A percentile compares a stretch with the other conserved stretches of the same genome.
These are phyloP conservation scores for Gallinago undulata DNA, from an alignment of 2,113 vertebrate genomes.

Conservation along the genomic window DNA sequence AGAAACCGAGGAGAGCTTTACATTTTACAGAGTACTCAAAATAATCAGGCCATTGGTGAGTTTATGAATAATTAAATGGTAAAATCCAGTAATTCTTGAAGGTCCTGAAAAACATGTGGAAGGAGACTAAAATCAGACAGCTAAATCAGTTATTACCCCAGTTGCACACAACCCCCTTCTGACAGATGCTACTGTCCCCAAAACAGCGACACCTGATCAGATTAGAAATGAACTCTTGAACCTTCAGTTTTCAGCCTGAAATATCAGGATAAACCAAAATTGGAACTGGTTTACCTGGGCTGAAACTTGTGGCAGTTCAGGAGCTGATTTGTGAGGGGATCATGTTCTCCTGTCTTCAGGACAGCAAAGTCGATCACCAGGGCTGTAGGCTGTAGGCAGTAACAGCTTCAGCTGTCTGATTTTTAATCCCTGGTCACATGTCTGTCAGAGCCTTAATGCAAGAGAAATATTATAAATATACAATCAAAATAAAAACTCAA, in stretches of 20 bases:
- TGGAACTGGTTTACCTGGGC: not conserved
- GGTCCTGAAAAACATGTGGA: not conserved
- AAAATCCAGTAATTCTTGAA: not conserved
- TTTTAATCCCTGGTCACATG: not conserved
- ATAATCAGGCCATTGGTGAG: not conserved
- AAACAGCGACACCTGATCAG: not conserved
- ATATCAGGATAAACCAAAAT: not conserved
- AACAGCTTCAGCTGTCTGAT: not conserved
- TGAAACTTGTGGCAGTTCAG: not conserved
- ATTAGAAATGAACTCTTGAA: slow-evolving; percentile 50
- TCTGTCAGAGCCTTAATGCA: not conserved
- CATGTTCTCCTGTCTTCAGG: not conserved
- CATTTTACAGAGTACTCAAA: not conserved
- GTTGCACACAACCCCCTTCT: not conserved
- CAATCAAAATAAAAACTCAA: not conserved
- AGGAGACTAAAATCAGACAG: not conserved
- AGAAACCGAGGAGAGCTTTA: not conserved
- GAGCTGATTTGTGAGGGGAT: not conserved
- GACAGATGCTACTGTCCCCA: slow-evolving; percentile 21
- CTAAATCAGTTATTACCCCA: slow-evolving; percentile 28
- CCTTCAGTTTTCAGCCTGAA: not conserved
- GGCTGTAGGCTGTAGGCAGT: not conserved
- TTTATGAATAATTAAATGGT: not conserved
- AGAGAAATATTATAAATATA: not conserved
- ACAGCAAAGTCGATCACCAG: not conserved